Percentiles rank a stretch among this genome's conserved stretches.
phyloP scores from a whole-genome alignment of 2,888 invertebrate species.

The Crioceris asparagi region DNA sequence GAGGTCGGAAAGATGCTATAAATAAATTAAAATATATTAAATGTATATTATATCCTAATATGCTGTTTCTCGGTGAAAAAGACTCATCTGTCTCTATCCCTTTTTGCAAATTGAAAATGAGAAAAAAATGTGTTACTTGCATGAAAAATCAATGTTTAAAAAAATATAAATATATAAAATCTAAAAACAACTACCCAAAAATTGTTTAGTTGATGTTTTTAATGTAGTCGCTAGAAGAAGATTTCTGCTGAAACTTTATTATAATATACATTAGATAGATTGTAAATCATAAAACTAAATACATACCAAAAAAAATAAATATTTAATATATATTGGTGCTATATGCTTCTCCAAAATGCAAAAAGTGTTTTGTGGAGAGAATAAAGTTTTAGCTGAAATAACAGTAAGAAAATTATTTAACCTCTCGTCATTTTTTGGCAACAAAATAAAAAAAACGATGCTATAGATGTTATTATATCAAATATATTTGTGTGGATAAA shows the following conservation, averaged over 20 bases:
- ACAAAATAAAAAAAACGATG: too few relatives aligned
- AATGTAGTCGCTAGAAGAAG: slow-evolving; percentile 28
- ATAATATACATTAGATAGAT: slow-evolving; percentile 1
- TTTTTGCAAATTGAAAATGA: slow-evolving; percentile 23
- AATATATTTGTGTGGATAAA: slow-evolving; percentile 35
- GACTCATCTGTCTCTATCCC: slow-evolving; percentile 13
- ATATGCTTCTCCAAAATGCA: too few relatives aligned
- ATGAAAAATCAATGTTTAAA: slow-evolving; percentile 27
- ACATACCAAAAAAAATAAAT: slow-evolving; percentile 5
- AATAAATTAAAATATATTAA: too few relatives aligned
- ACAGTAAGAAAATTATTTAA: slow-evolving; percentile 30
- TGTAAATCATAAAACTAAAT: slow-evolving; percentile 1
- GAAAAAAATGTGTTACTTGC: slow-evolving; percentile 25
- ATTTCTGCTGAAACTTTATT: slow-evolving; percentile 31
- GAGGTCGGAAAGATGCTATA: too few relatives aligned
- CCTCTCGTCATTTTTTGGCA: slow-evolving; percentile 34
- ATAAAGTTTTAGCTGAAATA: slow-evolving; percentile 29
- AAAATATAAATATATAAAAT: too few relatives aligned
- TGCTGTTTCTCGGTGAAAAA: slow-evolving; percentile 11
- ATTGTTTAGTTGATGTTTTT: slow-evolving; percentile 31
- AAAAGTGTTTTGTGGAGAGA: too few relatives aligned
- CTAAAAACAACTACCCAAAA: slow-evolving; percentile 23
- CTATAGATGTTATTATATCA: slow-evolving; percentile 33
- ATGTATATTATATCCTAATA: too few relatives aligned
- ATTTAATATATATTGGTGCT: too few relatives aligned